Conservation (phyloP, 2,113 vertebrate species). For the Mixornis gularis region DNA sequence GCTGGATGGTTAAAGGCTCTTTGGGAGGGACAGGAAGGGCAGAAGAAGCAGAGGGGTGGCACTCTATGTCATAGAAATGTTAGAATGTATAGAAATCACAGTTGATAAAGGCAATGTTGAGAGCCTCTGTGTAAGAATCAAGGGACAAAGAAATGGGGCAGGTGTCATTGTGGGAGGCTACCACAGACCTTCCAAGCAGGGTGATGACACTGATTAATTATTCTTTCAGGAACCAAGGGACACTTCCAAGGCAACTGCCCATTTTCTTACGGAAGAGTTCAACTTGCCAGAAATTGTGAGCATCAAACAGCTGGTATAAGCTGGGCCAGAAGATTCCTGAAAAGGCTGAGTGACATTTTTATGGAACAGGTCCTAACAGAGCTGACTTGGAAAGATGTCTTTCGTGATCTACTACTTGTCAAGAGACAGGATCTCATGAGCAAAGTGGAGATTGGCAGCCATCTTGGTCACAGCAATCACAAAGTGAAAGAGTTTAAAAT, state of each 20-base stretch:
- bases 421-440: rapidly evolving
- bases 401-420: neutral
- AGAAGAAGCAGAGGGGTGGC: neutral
- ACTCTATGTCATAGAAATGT: neutral
- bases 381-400: rapidly evolving
- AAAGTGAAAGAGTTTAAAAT: rapidly evolving
- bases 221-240: neutral
- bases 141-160: neutral
- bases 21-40: too few relatives aligned
- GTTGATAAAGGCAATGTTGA: neutral
- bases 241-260: neutral
- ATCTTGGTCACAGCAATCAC: neutral
- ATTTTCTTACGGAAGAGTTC: neutral
- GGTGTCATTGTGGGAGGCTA: neutral
- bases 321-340: too few relatives aligned
- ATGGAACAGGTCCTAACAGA: neutral
- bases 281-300: neutral
- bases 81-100: neutral
- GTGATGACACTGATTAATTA: rapidly evolving
- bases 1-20: neutral
- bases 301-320: neutral
- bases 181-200: neutral
- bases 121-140: neutral
- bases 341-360: neutral
- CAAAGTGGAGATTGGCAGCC: neutral